A percentile compares a stretch with the other conserved stretches of the same genome.
Evolutionary conservation across 2,797 vertebrate genomes (phyloP).

Genomic region (Dipus sagitta): DNA sequence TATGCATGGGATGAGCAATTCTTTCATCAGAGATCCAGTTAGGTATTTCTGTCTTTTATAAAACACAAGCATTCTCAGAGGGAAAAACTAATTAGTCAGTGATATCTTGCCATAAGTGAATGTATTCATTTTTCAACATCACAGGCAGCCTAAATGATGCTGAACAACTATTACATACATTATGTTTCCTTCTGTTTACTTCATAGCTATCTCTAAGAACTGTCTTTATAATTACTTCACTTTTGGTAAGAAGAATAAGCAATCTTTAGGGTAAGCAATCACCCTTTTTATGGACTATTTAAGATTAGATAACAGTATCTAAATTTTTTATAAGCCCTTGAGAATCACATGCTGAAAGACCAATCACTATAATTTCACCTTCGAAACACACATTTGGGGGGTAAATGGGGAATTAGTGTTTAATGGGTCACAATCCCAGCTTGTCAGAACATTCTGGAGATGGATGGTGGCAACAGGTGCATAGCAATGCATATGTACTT

Average conservation of each 20-base stretch:
- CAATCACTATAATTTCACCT: neutral
- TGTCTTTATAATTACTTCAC: slow-evolving; percentile 20
- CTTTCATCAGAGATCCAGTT: slow-evolving; percentile 29
- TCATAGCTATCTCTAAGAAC: neutral
- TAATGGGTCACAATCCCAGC: neutral
- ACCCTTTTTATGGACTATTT: neutral
- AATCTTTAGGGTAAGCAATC: neutral
- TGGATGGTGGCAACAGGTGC: neutral
- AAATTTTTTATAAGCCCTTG: neutral
- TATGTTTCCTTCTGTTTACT: slow-evolving; percentile 55
- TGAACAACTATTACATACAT: slow-evolving; percentile 1
- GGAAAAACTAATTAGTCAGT: slow-evolving; percentile 33
- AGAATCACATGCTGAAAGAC: neutral
- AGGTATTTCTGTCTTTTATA: slow-evolving; percentile 46
- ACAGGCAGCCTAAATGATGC: neutral
- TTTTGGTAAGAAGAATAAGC: slow-evolving; percentile 32
- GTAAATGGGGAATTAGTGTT: neutral
- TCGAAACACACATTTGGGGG: neutral
- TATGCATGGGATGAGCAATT: neutral
- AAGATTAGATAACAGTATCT: neutral
- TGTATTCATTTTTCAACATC: slow-evolving; percentile 16
- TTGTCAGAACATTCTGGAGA: neutral
- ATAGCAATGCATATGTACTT: neutral
- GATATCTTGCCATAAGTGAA: neutral
- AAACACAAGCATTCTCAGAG: slow-evolving; percentile 30